Base-by-base conservation (phyloP, 2,888 invertebrate genomes). In the Temnothorax ravouxi region DNA sequence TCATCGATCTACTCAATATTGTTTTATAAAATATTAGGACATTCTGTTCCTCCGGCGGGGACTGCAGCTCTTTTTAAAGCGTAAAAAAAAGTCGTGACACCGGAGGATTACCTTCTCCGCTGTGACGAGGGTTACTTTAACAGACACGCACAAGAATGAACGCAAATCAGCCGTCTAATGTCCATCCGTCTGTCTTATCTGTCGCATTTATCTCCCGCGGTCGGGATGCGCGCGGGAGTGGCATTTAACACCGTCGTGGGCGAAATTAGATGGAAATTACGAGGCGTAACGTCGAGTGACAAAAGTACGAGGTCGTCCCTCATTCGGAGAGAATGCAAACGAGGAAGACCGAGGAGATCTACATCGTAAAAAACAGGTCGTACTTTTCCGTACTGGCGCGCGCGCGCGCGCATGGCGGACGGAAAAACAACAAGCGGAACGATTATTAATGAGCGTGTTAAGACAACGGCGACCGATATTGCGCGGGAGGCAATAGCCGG, bases 241-340 rank as follows among this genome's bases (percentile, higher is more conserved):
- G 34, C 56, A 59, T 59, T 72, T 59, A 80, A 80, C 59, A 52
- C 38, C 59, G 47, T 4, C 29, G 38, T 67, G 9, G 18, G 34
- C 47, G 47, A 80, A 80, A 80, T 80, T 47, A 80, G 47, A 80
- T 72, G 79, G 47, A 80, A 80, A 72, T 72, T 80, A 59, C 72
- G 59, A 52, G 50, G 11, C 50, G 15, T 38, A 29, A 71, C n/a
- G 34, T 11, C 15, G 69, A 54, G n/a, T 38, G 52, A 77, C 69
- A 25, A 67, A 76, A 76, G 69, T 52, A 29, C 69, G 25, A 77
- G 18, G 13, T 66, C 66, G 34, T 54, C 41, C 13, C 38, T 41
- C 34, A 52, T 67, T 13, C 52, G 41, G 21, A 15, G 18, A 18
- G 47, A 62, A 64, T 52, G 38, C 52, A 67, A 52, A 67, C 38